Conservation (phyloP, 2,113 vertebrate species). For the Oceanodroma tethys region DNA sequence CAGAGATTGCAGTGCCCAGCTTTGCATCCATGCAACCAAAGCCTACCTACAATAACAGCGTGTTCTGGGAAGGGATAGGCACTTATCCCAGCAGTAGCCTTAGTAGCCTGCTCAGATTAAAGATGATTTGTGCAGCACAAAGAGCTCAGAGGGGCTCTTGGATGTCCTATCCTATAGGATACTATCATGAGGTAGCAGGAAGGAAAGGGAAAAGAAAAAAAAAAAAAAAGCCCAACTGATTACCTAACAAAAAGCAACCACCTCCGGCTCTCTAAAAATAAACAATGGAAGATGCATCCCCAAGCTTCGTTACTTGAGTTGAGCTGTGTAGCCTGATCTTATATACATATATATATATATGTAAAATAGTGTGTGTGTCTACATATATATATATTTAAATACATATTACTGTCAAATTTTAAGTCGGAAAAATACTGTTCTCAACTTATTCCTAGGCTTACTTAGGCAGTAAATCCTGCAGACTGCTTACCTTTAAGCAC, state of each 20-base stretch:
- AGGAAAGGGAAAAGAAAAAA: too few species aligned
- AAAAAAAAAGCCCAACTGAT: background rate
- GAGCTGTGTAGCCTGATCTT: background rate
- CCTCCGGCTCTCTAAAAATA: background rate
- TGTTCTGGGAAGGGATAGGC: background rate
- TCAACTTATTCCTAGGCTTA: background rate
- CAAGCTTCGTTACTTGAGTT: background rate
- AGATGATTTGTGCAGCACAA: background rate
- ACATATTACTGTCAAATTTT: background rate
- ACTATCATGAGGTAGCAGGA: background rate
- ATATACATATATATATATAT: too few species aligned
- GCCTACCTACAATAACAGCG: rapidly evolving
- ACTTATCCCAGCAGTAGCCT: background rate
- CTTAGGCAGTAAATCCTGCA: background rate
- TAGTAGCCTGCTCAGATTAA: background rate
- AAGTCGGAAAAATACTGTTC: background rate
- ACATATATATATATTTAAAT: background rate
- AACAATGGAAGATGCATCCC: background rate
- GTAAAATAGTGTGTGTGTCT: background rate
- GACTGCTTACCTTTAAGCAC: background rate
- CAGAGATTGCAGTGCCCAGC: background rate
- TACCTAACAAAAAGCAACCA: background rate
- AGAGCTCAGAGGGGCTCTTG: background rate
- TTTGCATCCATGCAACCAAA: background rate
- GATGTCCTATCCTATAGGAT: too few species aligned